A percentile compares a stretch with the other conserved stretches of the same genome.
Conservation (phyloP, 1,140 invertebrate species). For the Drosophila dunni region DNA sequence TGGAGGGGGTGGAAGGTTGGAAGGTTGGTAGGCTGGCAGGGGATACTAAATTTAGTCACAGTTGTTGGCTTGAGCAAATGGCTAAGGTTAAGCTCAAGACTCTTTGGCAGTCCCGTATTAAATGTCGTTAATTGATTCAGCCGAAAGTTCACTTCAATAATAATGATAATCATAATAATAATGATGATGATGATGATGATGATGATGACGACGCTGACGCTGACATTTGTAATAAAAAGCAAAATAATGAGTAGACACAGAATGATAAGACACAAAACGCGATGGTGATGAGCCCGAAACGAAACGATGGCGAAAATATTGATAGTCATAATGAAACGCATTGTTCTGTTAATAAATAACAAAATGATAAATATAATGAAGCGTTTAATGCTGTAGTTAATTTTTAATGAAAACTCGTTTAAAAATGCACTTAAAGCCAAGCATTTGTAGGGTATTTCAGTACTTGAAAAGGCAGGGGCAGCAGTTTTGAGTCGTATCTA, state of each 20-base stretch:
- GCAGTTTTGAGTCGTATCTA: too few species aligned
- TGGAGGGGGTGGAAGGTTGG: neutral
- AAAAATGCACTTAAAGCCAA: too few species aligned
- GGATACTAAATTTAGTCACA: conserved; percentile 32
- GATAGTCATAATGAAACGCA: too few species aligned
- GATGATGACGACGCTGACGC: neutral
- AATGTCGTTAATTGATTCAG: conserved; percentile 33
- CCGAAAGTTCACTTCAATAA: neutral
- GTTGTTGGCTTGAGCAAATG: neutral
- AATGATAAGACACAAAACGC: neutral
- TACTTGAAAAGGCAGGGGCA: too few species aligned
- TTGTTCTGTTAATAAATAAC: too few species aligned
- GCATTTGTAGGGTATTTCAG: too few species aligned
- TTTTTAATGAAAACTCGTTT: too few species aligned
- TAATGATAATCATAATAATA: neutral
- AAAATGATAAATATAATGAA: too few species aligned
- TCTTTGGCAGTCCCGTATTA: conserved; percentile 2
- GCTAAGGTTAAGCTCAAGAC: conserved; percentile 8
- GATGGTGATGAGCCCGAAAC: too few species aligned
- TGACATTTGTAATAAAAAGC: neutral
- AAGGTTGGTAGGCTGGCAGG: neutral
- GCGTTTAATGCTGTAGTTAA: too few species aligned
- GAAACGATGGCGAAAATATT: too few species aligned
- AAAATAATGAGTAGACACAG: neutral
- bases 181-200: neutral